Percentiles rank a stretch among this genome's conserved stretches.
phyloP scores from a whole-genome alignment of 1,140 invertebrate species.

The Drosophila paulistorum region DNA sequence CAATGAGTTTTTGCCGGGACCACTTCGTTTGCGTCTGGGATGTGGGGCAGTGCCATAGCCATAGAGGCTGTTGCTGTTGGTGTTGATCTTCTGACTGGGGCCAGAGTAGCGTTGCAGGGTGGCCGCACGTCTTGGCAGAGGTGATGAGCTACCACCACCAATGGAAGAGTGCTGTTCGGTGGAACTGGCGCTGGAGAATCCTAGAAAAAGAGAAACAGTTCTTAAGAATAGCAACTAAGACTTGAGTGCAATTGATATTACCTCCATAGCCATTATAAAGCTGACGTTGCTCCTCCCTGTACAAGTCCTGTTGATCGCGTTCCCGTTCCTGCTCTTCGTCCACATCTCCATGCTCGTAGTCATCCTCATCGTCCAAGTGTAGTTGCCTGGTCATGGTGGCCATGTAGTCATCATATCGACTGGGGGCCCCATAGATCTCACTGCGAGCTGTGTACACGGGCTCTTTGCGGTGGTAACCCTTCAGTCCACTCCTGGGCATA shows the following conservation, averaged over 20 bases:
- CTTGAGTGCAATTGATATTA: conserved; percentile 10
- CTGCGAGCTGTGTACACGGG: conserved; percentile 63
- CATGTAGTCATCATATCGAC: conserved; percentile 77
- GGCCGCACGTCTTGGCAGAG: conserved; percentile 45
- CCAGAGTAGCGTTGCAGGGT: conserved; percentile 55
- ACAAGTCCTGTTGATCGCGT: conserved; percentile 4
- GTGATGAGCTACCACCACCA: conserved; percentile 54
- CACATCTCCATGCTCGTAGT: conserved; percentile 39
- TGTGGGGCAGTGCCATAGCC: conserved; percentile 67
- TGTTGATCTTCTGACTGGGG: conserved; percentile 25
- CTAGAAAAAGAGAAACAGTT: conserved; percentile 20
- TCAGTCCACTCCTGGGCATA: conserved; percentile 47
- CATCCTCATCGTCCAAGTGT: conserved; percentile 53
- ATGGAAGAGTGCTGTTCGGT: conserved; percentile 74
- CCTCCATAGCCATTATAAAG: conserved; percentile 74
- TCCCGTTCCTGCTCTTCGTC: conserved; percentile 51
- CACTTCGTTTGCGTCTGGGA: conserved; percentile 58
- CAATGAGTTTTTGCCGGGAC: conserved; percentile 1
- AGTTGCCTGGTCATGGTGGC: conserved; percentile 74
- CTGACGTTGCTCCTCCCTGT: conserved; percentile 42
- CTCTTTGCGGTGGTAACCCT: conserved; percentile 57
- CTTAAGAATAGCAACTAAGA: not conserved
- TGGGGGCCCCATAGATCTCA: conserved; percentile 60
- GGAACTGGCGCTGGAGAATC: conserved; percentile 71
- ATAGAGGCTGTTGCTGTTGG: conserved; percentile 15